These are phyloP conservation scores for Yponomeuta plumbellus DNA, from an alignment of 2,888 invertebrate genomes.

Conservation along the genomic window DNA sequence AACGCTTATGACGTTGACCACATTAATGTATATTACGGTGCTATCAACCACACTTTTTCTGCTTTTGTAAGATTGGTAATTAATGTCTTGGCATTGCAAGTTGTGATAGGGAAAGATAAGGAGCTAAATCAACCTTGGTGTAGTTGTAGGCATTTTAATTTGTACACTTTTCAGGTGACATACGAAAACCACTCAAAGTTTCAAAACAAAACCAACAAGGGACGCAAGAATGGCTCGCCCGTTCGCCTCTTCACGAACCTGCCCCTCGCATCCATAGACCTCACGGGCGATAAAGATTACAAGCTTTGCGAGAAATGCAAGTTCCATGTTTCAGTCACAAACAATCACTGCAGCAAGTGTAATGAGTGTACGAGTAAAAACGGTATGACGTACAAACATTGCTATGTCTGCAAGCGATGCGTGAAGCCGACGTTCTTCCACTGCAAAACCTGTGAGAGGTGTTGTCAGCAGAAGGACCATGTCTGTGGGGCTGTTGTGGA, in stretches of 20 bases:
- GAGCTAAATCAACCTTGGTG: too few species aligned
- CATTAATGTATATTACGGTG: too few species aligned
- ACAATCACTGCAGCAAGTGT: conserved; percentile 62
- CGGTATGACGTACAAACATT: conserved; percentile 85
- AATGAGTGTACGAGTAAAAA: conserved; percentile 67
- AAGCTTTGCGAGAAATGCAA: conserved; percentile 84
- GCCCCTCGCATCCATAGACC: conserved; percentile 63
- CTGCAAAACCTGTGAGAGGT: conserved; percentile 83
- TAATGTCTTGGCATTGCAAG: too few species aligned
- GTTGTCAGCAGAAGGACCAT: conserved; percentile 65
- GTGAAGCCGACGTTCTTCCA: conserved; percentile 92
- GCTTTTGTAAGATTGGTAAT: too few species aligned
- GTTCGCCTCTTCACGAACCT: conserved; percentile 93
- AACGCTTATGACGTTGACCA: too few species aligned
- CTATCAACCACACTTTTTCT: too few species aligned
- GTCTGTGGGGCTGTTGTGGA: conserved; percentile 53
- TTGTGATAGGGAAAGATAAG: too few species aligned
- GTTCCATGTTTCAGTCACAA: conserved; percentile 75
- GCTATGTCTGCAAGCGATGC: conserved; percentile 84
- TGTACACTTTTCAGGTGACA: conserved; percentile 77
- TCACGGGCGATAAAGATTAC: conserved; percentile 80
- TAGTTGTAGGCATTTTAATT: not conserved
- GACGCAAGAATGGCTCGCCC: conserved; percentile 86
- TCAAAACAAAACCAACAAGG: conserved; percentile 77
- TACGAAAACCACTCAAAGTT: conserved; percentile 88